phyloP scores from a whole-genome alignment of 2,888 invertebrate species.

The Parnassius glacialis region DNA sequence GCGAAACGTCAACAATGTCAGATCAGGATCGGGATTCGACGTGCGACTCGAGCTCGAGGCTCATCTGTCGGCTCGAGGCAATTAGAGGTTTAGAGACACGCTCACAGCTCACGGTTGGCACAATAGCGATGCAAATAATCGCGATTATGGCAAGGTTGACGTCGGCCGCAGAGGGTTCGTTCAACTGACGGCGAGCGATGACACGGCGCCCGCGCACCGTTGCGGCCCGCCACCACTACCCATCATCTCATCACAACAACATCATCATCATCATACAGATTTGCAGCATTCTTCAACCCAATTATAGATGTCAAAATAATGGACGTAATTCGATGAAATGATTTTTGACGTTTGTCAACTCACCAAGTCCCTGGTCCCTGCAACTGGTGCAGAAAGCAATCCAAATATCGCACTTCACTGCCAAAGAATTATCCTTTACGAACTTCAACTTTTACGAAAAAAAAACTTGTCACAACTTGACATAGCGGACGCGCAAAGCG shows the following conservation, averaged over 20 bases:
- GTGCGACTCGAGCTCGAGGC: constrained; percentile 10
- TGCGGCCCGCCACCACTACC: constrained; percentile 54
- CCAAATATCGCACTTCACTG: constrained; percentile 64
- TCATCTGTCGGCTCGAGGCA: constrained; percentile 41
- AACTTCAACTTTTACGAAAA: constrained; percentile 34
- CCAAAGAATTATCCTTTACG: constrained; percentile 49
- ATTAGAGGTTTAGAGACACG: constrained; percentile 64
- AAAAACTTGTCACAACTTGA: constrained; percentile 74
- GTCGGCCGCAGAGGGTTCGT: constrained; percentile 76
- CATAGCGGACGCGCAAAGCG: constrained; percentile 60
- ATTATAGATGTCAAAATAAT: not conserved
- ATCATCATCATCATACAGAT: not conserved
- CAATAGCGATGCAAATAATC: constrained; percentile 79
- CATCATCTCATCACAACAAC: constrained; percentile 30
- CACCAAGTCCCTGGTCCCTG: constrained; percentile 60
- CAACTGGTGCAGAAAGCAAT: constrained; percentile 56
- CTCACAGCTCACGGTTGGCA: constrained; percentile 57
- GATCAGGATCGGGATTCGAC: constrained; percentile 1
- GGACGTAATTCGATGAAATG: not conserved
- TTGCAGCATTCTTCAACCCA: no score
- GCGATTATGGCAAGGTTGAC: constrained; percentile 80
- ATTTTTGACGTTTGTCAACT: constrained; percentile 37
- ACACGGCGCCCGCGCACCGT: constrained; percentile 73
- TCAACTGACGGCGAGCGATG: constrained; percentile 80
- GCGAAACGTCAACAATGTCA: constrained; percentile 3